phyloP scores from a whole-genome alignment of 2,113 vertebrate species.

The Entosphenus tridentatus region DNA sequence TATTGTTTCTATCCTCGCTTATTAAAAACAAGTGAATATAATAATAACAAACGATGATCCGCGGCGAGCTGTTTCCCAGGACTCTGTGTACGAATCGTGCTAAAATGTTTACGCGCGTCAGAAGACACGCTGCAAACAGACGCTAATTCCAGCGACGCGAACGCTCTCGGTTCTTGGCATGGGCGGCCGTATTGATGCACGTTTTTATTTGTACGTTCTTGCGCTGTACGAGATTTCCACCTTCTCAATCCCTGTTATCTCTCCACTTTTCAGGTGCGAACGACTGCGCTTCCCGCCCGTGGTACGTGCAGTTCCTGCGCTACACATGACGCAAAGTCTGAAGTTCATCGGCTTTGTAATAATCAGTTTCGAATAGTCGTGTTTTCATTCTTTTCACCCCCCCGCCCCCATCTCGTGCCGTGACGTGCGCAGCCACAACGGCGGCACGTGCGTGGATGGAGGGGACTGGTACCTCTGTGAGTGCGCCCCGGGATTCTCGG shows the following conservation, averaged over 20 bases:
- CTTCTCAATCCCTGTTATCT: background rate
- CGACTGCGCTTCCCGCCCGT: conserved; percentile 76
- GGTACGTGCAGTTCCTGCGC: conserved; percentile 31
- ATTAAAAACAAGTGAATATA: too few relatives aligned
- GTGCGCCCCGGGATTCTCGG: conserved; percentile 64
- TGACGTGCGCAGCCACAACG: conserved; percentile 47
- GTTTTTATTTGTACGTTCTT: background rate
- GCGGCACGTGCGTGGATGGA: conserved; percentile 65
- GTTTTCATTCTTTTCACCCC: background rate
- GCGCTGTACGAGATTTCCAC: background rate
- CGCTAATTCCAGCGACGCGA: too few relatives aligned
- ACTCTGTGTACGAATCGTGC: too few relatives aligned
- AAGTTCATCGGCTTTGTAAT: too few relatives aligned
- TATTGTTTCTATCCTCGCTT: too few relatives aligned
- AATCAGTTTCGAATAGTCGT: background rate
- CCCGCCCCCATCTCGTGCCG: background rate
- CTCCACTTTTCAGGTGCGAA: conserved; percentile 37
- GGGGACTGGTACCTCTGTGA: conserved; percentile 90
- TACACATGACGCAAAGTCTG: too few relatives aligned
- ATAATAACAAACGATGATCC: too few relatives aligned
- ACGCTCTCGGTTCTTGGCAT: background rate
- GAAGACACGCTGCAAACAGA: too few relatives aligned
- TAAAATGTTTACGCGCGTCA: too few relatives aligned
- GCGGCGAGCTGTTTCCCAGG: too few relatives aligned
- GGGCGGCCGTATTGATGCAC: background rate